phyloP scores from a whole-genome alignment of 2,888 invertebrate species.

The Harpagoxenus sublaevis region DNA sequence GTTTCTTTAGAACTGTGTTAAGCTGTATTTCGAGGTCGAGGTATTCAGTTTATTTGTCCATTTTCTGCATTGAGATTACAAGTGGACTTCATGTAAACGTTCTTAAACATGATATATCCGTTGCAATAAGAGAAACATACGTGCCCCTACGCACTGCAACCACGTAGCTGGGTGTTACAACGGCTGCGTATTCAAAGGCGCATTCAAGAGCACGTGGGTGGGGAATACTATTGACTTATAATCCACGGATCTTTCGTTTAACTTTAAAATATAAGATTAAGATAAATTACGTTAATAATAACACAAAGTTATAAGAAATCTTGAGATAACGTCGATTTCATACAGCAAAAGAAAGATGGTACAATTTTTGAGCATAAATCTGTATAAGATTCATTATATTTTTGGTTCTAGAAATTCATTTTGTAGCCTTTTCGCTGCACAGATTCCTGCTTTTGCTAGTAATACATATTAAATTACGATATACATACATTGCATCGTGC shows the following conservation, averaged over 20 bases:
- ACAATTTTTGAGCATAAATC: not conserved
- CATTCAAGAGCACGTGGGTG: not conserved
- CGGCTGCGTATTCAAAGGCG: conserved; percentile 35
- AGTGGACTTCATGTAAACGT: not conserved
- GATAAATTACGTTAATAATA: conserved; percentile 7
- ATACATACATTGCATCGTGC: not conserved
- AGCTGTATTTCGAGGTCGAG: not conserved
- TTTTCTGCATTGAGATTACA: not conserved
- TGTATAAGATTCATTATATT: not conserved
- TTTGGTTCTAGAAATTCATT: not conserved
- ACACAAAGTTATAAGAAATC: not conserved
- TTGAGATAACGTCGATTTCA: not conserved
- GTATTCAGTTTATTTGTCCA: not conserved
- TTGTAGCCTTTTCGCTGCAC: not conserved
- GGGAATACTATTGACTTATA: not conserved
- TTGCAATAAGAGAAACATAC: conserved; percentile 44
- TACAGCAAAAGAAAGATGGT: not conserved
- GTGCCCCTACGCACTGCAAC: conserved; percentile 63
- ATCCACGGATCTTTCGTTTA: not conserved
- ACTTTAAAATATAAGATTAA: not conserved
- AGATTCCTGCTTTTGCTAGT: not conserved
- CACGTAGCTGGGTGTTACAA: conserved; percentile 32
- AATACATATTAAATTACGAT: not conserved
- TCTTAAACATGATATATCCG: not conserved
- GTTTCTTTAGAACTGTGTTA: not conserved